A percentile compares a stretch with the other conserved stretches of the same genome.
Evolutionary conservation across 2,888 invertebrate species (phyloP).

Genomic region (Syritta pipiens): DNA sequence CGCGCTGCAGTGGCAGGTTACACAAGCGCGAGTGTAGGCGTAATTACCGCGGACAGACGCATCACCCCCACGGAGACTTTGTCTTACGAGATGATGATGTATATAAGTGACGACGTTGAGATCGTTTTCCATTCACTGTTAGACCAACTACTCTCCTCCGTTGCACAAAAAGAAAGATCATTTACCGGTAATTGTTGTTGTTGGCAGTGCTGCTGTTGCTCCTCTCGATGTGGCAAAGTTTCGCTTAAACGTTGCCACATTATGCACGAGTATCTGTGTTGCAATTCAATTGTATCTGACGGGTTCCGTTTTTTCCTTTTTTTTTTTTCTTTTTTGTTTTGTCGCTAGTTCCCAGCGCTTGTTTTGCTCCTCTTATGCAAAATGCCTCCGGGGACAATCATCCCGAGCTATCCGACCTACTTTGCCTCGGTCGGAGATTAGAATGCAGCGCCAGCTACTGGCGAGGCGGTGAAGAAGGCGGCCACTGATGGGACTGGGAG

Average conservation of each 20-base stretch:
- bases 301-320: slow-evolving; percentile 41
- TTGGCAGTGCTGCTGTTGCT: slow-evolving; percentile 3
- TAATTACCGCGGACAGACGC: slow-evolving; percentile 31
- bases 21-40: slow-evolving; percentile 50
- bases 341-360: slow-evolving; percentile 7
- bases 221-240: no score
- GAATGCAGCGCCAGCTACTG: neutral
- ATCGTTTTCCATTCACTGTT: slow-evolving; percentile 64
- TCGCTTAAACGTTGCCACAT: slow-evolving; percentile 15
- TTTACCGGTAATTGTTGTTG: slow-evolving; percentile 40
- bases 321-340: slow-evolving; percentile 26
- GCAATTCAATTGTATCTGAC: slow-evolving; percentile 63
- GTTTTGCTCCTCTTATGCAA: slow-evolving; percentile 17
- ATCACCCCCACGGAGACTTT: slow-evolving; percentile 3
- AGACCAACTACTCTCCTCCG: slow-evolving; percentile 26
- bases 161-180: slow-evolving; percentile 35
- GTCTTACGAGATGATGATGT: slow-evolving; percentile 24
- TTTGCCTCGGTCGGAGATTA: slow-evolving; percentile 3
- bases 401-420: slow-evolving; percentile 57
- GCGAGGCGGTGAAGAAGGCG: slow-evolving; percentile 1
- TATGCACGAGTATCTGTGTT: slow-evolving; percentile 47
- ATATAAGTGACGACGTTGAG: slow-evolving; percentile 47
- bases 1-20: slow-evolving; percentile 30
- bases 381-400: slow-evolving; percentile 55
- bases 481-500: slow-evolving; percentile 13